phyloP scores from a whole-genome alignment of 2,113 vertebrate species.

The Heterotis niloticus region DNA sequence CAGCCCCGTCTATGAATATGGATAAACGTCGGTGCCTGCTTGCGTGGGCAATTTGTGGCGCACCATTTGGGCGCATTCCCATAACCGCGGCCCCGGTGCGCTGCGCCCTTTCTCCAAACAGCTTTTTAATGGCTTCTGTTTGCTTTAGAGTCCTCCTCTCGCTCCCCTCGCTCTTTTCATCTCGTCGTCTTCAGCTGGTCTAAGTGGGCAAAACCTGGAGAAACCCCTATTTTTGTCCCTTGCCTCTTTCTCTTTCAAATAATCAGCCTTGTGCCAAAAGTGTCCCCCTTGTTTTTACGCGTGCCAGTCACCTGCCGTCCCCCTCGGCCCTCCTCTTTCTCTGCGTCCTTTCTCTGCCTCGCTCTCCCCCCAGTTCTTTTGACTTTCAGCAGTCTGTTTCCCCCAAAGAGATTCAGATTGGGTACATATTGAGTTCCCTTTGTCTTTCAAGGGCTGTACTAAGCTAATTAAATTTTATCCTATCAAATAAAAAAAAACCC shows the following conservation, averaged over 20 bases:
- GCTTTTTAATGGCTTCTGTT: slow-evolving; percentile 59
- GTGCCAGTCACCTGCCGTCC: slow-evolving; percentile 82
- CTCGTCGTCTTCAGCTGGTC: slow-evolving; percentile 55
- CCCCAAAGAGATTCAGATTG: slow-evolving; percentile 68
- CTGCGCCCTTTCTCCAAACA: slow-evolving; percentile 38
- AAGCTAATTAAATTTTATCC: slow-evolving; percentile 86
- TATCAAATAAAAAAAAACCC: slow-evolving; percentile 67
- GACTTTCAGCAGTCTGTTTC: slow-evolving; percentile 68
- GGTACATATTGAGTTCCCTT: slow-evolving; percentile 70
- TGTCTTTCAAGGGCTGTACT: slow-evolving; percentile 69
- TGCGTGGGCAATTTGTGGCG: slow-evolving; percentile 31
- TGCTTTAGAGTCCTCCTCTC: slow-evolving; percentile 54
- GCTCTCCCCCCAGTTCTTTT: slow-evolving; percentile 67
- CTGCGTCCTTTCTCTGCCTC: slow-evolving; percentile 52
- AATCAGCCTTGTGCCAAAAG: slow-evolving; percentile 65
- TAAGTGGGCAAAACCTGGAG: slow-evolving; percentile 69
- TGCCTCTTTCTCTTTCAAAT: slow-evolving; percentile 63
- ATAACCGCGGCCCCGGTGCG: slow-evolving; percentile 53
- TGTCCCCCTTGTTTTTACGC: slow-evolving; percentile 74
- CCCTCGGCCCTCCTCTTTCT: slow-evolving; percentile 52
- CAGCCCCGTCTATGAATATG: slow-evolving; percentile 42
- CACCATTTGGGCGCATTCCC: slow-evolving; percentile 71
- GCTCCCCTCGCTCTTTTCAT: slow-evolving; percentile 58
- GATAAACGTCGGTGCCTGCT: slow-evolving; percentile 37
- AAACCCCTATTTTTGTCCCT: slow-evolving; percentile 65